Evolutionary conservation across 30 jellyfish, hydroid and myxozoan genomes (phyloP), one percentile per base, ranked within the genome.

Genomic region (Pelagia noctiluca): DNA sequence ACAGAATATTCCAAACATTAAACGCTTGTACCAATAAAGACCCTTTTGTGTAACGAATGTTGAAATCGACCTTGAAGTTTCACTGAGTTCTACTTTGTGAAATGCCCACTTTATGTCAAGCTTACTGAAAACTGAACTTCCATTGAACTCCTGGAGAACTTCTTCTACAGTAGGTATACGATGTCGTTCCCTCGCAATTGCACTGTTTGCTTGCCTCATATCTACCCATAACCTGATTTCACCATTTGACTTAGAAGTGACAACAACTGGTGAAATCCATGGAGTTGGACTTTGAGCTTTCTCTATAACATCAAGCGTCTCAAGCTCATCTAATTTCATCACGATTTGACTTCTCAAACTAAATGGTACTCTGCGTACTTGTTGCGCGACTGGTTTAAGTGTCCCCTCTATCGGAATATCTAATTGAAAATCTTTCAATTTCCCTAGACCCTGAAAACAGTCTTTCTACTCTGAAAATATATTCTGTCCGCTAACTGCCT

Each of bases 1-100:
- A 66, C 93, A 88, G 57, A 91, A 21, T 1, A 66, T 57, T 47
- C 96, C 96, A 46, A 88, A 80, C 89, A 84, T 47, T 19, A 88
- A 48, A 10, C 95, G 53, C 70, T 67, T 77, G 68, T 88, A 88
- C 23, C 85, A 71, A 36, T 46, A 63, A 26, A 86, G 62, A 24
- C 89, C 96, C 19, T 60, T 49, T 65, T 77, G 94, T n/a, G 92
- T 85, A 13, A 31, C 67, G 31, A 86, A 75, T 49, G 83, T 78
- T 36, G 90, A 53, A 30, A 88, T 76, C 22, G 82, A 54, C 76
- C 88, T 68, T 23, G 96, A 88, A 18, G 68, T 36, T 48, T 78
- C 80, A 60, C 64, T 66, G 66, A 88, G 53, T 71, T 81, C 89
- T 30, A 88, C 68, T 79, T 88, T 96, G 84, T 63, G 95, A 68